These are phyloP conservation scores for Chelonus formosanus DNA, from an alignment of 2,888 invertebrate species.

Conservation along the genomic window DNA sequence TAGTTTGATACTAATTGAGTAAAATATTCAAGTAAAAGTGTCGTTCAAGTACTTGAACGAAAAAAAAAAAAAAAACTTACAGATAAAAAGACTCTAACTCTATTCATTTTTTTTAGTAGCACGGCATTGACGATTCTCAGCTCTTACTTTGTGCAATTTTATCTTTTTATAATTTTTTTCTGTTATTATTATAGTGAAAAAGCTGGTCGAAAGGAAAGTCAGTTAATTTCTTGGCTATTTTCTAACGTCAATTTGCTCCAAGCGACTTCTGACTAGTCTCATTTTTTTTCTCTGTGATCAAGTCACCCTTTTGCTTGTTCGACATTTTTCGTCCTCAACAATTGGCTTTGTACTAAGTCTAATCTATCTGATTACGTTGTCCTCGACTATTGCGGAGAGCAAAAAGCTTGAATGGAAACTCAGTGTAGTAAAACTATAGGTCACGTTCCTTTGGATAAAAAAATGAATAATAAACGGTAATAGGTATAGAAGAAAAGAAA, in stretches of 20 bases:
- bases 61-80: background rate
- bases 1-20: background rate
- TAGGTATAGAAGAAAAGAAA: too few relatives aligned
- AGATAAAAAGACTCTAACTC: conserved; percentile 14
- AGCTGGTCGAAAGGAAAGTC: conserved; percentile 13
- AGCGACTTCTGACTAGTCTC: conserved; percentile 20
- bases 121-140: conserved; percentile 13
- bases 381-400: too few relatives aligned
- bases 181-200: conserved; percentile 12
- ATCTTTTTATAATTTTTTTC: conserved; percentile 19
- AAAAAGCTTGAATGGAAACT: too few relatives aligned
- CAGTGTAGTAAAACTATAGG: too few relatives aligned
- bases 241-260: conserved; percentile 20
- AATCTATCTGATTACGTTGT: too few relatives aligned
- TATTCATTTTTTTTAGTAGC: conserved; percentile 2
- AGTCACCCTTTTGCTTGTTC: conserved; percentile 13
- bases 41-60: conserved; percentile 20
- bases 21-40: conserved; percentile 4
- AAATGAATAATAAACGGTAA: too few relatives aligned
- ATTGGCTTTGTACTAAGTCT: background rate
- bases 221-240: conserved; percentile 3
- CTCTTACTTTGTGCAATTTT: background rate
- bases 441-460: too few relatives aligned
- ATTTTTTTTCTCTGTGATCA: conserved; percentile 15
- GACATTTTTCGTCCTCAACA: conserved; percentile 5